phyloP scores from a whole-genome alignment of 2,888 invertebrate species.

The Scaptomyza tumidula region DNA sequence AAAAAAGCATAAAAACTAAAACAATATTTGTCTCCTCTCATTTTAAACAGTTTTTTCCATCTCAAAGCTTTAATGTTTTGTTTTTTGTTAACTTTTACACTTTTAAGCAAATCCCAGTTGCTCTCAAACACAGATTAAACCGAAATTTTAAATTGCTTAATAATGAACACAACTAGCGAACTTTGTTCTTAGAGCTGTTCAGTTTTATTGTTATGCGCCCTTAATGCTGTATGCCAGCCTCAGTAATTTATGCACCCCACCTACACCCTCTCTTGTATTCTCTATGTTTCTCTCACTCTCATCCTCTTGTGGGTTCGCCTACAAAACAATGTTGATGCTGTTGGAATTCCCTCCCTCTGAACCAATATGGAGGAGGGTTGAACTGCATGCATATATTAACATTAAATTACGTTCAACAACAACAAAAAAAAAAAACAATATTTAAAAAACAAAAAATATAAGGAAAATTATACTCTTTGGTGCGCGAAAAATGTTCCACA shows the following conservation, averaged over 20 bases:
- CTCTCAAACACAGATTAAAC: conserved; percentile 5
- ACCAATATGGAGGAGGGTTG: conserved; percentile 9
- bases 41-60: no score
- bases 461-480: conserved; percentile 33
- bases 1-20: no score
- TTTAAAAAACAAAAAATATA: conserved; percentile 37
- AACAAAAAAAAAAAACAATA: conserved; percentile 13
- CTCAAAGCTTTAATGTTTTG: not conserved
- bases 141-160: conserved; percentile 36
- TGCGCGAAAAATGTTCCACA: conserved; percentile 44
- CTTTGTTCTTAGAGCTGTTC: conserved; percentile 18
- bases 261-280: not conserved
- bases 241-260: conserved; percentile 57
- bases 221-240: conserved; percentile 32
- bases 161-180: conserved; percentile 55
- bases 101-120: conserved; percentile 1
- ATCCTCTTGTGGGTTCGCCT: not conserved
- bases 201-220: conserved; percentile 51
- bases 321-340: conserved; percentile 14
- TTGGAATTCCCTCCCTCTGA: not conserved
- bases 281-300: not conserved
- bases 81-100: not conserved
- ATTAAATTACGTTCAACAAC: conserved; percentile 63
- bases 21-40: no score
- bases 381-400: conserved; percentile 70